phyloP scores from a whole-genome alignment of 2,888 invertebrate species.

The Heteropelma amictum region DNA sequence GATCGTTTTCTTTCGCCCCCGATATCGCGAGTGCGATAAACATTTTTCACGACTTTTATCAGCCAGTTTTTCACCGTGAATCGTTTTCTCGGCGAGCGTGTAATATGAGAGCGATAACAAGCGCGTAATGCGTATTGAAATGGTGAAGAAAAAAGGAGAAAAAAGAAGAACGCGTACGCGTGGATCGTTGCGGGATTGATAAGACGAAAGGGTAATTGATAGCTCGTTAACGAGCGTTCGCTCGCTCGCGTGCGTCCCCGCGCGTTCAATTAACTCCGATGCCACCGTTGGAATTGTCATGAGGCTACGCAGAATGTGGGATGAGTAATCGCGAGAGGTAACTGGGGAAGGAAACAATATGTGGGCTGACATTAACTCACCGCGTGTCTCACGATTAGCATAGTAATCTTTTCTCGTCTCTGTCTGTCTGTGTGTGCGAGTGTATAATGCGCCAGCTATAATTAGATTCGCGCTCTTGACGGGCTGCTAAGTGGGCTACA shows the following conservation, averaged over 20 bases:
- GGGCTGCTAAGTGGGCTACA: constrained; percentile 60
- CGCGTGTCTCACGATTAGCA: constrained; percentile 68
- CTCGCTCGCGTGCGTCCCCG: not conserved
- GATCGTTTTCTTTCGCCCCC: no score
- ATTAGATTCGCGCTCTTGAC: constrained; percentile 70
- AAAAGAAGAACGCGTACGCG: not conserved
- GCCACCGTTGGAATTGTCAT: constrained; percentile 11
- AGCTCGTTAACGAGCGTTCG: not conserved
- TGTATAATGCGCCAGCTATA: constrained; percentile 61
- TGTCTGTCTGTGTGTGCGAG: not conserved
- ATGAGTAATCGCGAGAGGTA: not conserved
- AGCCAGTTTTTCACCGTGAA: no score
- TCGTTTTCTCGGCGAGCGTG: no score
- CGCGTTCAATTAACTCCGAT: constrained; percentile 20
- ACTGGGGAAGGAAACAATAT: constrained; percentile 62
- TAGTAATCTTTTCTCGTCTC: constrained; percentile 65
- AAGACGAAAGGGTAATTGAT: constrained; percentile 4
- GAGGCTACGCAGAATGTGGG: constrained; percentile 12
- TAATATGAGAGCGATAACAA: no score
- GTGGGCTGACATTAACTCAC: constrained; percentile 70
- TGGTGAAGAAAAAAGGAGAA: not conserved
- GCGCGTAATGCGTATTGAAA: not conserved
- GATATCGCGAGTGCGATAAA: no score
- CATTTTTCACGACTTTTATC: no score
- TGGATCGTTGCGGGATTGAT: constrained; percentile 7